phyloP scores from a whole-genome alignment of 2,797 vertebrate genomes.

The Xiphorhynchus erythropygius region DNA sequence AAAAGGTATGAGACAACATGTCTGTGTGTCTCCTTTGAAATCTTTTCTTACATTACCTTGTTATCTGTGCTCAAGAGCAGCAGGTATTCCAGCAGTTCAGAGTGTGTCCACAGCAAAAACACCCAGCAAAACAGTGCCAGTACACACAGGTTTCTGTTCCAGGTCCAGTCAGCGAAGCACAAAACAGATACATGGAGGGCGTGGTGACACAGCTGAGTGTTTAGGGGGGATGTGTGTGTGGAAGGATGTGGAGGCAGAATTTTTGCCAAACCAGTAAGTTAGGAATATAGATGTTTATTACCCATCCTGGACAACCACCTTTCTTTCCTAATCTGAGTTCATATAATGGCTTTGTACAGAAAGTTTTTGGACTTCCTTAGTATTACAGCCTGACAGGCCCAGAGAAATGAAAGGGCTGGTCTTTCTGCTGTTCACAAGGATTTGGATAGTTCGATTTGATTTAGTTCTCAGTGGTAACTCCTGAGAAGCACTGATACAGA shows the following conservation, averaged over 20 bases:
- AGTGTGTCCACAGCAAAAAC: constrained; percentile 32
- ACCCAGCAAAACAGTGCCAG: neutral
- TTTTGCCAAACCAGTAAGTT: neutral
- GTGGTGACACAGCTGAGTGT: neutral
- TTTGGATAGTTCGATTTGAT: neutral
- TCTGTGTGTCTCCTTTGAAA: constrained; percentile 72
- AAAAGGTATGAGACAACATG: constrained; percentile 61
- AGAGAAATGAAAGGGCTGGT: neutral
- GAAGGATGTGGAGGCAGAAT: neutral
- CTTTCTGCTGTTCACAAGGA: neutral
- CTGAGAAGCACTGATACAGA: neutral
- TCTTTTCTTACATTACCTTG: constrained; percentile 64
- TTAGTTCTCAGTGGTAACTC: neutral
- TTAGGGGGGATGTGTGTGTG: neutral
- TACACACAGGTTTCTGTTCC: neutral
- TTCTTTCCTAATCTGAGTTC: neutral
- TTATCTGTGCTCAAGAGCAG: constrained; percentile 61
- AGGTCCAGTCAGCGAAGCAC: neutral
- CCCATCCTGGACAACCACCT: neutral
- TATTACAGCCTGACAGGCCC: neutral
- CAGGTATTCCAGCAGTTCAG: constrained; percentile 55
- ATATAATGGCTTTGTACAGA: neutral
- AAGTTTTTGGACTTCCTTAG: neutral
- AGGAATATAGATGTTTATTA: neutral
- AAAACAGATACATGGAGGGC: neutral